Conservation (phyloP, 2,888 invertebrate genomes). For the Drosophila mulleri region DNA sequence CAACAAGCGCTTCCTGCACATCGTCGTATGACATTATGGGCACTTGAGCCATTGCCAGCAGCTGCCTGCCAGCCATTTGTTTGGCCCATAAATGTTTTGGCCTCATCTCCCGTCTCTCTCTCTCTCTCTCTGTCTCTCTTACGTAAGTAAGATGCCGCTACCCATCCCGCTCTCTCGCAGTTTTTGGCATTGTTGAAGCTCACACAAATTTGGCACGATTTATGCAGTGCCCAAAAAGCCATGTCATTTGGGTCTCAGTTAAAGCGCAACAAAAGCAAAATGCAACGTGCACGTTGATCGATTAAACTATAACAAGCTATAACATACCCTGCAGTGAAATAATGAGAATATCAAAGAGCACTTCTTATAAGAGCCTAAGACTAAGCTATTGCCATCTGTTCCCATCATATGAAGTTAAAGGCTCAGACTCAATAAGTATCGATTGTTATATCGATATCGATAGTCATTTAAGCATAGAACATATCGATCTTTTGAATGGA, state of each 20-base stretch:
- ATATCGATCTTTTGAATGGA: not conserved
- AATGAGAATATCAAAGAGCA: no score
- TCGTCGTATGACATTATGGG: slow-evolving; percentile 76
- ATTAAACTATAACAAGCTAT: not conserved
- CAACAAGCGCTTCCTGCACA: slow-evolving; percentile 67
- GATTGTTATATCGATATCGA: not conserved
- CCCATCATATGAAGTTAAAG: not conserved
- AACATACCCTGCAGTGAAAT: slow-evolving; percentile 1
- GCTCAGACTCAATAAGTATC: not conserved
- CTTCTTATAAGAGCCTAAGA: not conserved
- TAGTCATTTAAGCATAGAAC: not conserved
- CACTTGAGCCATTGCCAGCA: slow-evolving; percentile 74
- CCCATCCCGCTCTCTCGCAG: slow-evolving; percentile 5
- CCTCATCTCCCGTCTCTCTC: slow-evolving; percentile 18
- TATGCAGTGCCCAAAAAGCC: slow-evolving; percentile 42
- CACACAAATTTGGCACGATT: slow-evolving; percentile 64
- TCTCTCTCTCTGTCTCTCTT: not conserved
- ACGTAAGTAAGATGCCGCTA: not conserved
- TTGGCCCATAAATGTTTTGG: slow-evolving; percentile 73
- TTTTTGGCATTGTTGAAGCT: slow-evolving; percentile 31
- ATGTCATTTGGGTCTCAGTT: slow-evolving; percentile 23
- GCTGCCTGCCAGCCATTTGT: slow-evolving; percentile 63
- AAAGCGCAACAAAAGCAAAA: slow-evolving; percentile 22
- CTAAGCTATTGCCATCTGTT: not conserved
- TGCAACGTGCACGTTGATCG: not conserved